Evolutionary conservation across 2,888 invertebrate species (phyloP).

Genomic region (Lasioglossum pauxillum): DNA sequence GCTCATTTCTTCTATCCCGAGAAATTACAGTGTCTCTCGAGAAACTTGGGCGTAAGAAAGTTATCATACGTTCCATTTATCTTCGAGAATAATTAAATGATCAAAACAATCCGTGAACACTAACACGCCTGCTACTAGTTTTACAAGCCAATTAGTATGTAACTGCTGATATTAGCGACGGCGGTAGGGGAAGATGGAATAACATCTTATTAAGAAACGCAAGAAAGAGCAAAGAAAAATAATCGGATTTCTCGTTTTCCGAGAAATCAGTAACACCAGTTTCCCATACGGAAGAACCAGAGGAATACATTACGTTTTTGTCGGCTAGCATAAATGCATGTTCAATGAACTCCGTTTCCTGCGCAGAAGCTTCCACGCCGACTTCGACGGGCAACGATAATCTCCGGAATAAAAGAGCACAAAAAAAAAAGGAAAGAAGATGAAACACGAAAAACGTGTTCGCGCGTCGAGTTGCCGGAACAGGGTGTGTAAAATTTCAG

Average conservation of each 20-base stretch:
- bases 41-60: background rate
- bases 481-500: background rate
- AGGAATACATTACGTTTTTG: background rate
- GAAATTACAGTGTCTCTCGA: too few species aligned
- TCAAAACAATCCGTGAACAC: too few species aligned
- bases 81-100: too few species aligned
- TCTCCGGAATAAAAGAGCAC: background rate
- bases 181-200: too few species aligned
- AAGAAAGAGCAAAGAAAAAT: background rate
- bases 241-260: background rate
- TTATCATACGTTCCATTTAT: background rate
- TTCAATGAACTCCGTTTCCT: background rate
- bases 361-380: background rate
- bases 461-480: background rate
- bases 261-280: background rate
- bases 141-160: too few species aligned
- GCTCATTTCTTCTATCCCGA: too few species aligned
- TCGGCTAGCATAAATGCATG: slow-evolving; percentile 15
- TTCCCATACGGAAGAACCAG: background rate
- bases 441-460: background rate
- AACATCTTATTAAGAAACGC: background rate
- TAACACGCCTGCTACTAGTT: too few species aligned
- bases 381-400: background rate
- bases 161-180: too few species aligned
- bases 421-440: background rate